phyloP scores from a whole-genome alignment of 2,113 vertebrate species.

The Aviceda subcristata region DNA sequence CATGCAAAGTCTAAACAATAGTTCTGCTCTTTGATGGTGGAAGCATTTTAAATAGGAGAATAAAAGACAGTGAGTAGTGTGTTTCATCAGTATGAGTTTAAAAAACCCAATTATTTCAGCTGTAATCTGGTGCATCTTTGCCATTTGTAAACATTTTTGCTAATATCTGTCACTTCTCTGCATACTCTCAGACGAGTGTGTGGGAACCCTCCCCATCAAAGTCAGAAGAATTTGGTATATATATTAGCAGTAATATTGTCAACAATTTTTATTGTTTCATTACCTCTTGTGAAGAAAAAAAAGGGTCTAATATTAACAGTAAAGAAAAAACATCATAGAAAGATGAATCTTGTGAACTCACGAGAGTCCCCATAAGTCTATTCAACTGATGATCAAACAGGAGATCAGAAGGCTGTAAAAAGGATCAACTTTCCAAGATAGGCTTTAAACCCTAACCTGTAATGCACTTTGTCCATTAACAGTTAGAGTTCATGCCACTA shows the following conservation, averaged over 20 bases:
- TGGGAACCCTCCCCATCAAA: not conserved
- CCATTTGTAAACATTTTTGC: not conserved
- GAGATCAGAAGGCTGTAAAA: not conserved
- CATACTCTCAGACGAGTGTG: not conserved
- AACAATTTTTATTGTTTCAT: not conserved
- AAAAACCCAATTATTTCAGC: not conserved
- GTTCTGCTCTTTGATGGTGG: not conserved
- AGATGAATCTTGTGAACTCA: not conserved
- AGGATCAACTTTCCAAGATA: not conserved
- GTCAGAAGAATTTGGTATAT: not conserved
- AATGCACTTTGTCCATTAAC: not conserved
- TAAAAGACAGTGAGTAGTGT: not conserved
- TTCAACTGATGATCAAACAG: not conserved
- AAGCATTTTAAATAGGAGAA: not conserved
- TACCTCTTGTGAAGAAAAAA: not conserved
- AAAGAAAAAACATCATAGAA: not conserved
- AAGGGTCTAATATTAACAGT: not conserved
- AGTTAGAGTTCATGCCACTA: not conserved
- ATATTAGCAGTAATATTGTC: not conserved
- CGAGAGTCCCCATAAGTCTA: not conserved
- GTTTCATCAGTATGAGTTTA: not conserved
- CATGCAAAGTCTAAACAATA: not conserved
- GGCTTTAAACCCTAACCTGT: not conserved
- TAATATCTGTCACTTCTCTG: not conserved
- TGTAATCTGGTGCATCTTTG: not conserved